Evolutionary conservation across 2,888 invertebrate genomes (phyloP), one percentile per base, ranked within the genome.

Genomic region (Caprella mutica): DNA sequence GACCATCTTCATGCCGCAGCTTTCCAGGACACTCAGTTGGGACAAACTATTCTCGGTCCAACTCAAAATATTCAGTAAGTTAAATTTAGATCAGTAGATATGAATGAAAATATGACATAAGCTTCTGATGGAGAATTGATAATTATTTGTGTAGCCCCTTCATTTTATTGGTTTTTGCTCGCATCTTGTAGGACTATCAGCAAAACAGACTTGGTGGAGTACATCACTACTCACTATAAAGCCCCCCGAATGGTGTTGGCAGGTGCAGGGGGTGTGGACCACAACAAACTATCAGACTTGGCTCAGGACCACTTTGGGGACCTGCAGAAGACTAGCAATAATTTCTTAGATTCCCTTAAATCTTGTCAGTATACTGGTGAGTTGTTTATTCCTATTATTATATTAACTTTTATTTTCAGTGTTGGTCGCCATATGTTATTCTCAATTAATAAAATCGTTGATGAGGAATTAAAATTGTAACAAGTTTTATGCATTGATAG

Each of bases 1-100:
- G 98, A 99, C 75, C 91, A 97, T 71, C 81, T 99, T 50, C 98
- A 99, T 71, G 81, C 93, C 5, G 86, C 86, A 35, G 97, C 97
- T 9, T 99, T 86, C 73, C 76, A 77, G 65, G 94, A 92, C 48
- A 96, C 97, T n/a, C 86, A 98, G 9, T 77, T 98, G 55, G 94
- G 96, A 8, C 84, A 91, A 69, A 98, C 98, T 23, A 99, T 99
- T 71, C 81, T 98, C 62, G 97, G 94, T 65, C 93, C 94, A 35
- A 86, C 87, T 66, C 82, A 92, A 72, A 96, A 94, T 71, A 93
- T 96, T 66, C 86, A 89, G 82, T 72, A 71, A 70, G 76, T 72
- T 46, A 63, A 17, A n/a, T n/a, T n/a, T n/a, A n/a, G n/a, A n/a
- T n/a, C n/a, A n/a, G n/a, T n/a, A n/a, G 9, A 17, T 5, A 6